phyloP scores from a whole-genome alignment of 2,113 vertebrate species.

The Etheostoma cragini region DNA sequence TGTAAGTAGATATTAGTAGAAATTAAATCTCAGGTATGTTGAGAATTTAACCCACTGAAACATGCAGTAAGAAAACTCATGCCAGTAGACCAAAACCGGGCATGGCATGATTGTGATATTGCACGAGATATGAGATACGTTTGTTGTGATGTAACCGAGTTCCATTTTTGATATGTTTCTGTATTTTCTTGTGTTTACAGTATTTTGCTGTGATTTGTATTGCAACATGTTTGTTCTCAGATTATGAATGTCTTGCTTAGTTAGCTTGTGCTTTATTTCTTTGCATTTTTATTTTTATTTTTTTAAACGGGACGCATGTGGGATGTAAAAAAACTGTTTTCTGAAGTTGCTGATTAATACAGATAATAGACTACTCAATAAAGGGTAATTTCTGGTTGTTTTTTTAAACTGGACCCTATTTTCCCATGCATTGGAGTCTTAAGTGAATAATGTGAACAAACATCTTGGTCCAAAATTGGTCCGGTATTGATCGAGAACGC shows the following conservation, averaged over 20 bases:
- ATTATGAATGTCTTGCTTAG: not conserved
- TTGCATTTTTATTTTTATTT: no score
- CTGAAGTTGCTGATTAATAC: not conserved
- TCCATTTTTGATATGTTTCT: not conserved
- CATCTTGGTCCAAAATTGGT: no score
- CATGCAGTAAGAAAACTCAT: not conserved
- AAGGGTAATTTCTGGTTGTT: no score
- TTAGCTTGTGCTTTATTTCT: not conserved
- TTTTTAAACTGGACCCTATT: no score
- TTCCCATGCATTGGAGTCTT: no score
- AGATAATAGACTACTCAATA: not conserved
- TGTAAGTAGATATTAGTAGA: constrained; percentile 82
- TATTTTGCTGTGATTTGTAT: not conserved
- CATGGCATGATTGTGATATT: no score
- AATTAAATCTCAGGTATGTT: no score
- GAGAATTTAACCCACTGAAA: not conserved
- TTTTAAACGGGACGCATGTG: not conserved
- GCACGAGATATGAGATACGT: no score
- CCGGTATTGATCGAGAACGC: no score
- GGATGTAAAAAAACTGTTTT: not conserved
- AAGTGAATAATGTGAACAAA: no score
- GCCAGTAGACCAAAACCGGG: not conserved
- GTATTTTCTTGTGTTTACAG: not conserved
- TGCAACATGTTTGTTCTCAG: not conserved
- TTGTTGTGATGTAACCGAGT: not conserved